These are phyloP conservation scores for Papilio glaucus DNA, from an alignment of 1,140 invertebrate genomes.

Conservation along the genomic window DNA sequence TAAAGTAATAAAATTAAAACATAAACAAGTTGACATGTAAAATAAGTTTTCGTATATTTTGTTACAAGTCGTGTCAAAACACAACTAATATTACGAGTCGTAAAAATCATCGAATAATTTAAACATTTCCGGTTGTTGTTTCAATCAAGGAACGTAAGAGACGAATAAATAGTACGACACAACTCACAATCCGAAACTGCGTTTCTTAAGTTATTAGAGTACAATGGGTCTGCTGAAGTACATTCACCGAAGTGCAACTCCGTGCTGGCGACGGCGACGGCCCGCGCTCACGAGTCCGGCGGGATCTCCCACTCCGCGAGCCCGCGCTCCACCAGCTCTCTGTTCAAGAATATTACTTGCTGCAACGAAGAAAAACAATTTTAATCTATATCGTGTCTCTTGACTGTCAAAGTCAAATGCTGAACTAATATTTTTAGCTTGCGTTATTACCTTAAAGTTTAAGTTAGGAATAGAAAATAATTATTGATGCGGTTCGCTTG, in stretches of 20 bases:
- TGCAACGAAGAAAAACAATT: conserved; percentile 80
- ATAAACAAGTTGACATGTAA: conserved; percentile 55
- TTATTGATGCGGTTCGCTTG: no score
- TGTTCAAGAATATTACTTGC: conserved; percentile 88
- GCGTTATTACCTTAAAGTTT: no score
- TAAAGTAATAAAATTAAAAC: conserved; percentile 42
- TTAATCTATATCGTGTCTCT: no score
- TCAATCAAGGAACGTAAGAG: conserved; percentile 56
- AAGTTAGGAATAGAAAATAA: no score
- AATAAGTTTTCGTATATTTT: conserved; percentile 40
- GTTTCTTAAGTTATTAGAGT: conserved; percentile 43
- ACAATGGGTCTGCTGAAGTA: conserved; percentile 35
- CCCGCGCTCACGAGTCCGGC: conserved; percentile 68
- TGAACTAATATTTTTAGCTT: no score
- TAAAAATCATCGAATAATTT: conserved; percentile 51
- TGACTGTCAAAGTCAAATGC: no score
- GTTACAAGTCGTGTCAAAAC: conserved; percentile 36
- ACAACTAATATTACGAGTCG: conserved; percentile 34
- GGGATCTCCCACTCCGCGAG: conserved; percentile 85
- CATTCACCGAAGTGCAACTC: conserved; percentile 60
- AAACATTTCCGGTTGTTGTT: conserved; percentile 57
- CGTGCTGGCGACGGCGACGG: conserved; percentile 1
- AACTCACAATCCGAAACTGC: conserved; percentile 57
- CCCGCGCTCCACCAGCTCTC: conserved; percentile 87
- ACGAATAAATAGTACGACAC: conserved; percentile 51